Base-by-base conservation (phyloP, 2,113 vertebrate genomes). In the Grammomys surdaster region DNA sequence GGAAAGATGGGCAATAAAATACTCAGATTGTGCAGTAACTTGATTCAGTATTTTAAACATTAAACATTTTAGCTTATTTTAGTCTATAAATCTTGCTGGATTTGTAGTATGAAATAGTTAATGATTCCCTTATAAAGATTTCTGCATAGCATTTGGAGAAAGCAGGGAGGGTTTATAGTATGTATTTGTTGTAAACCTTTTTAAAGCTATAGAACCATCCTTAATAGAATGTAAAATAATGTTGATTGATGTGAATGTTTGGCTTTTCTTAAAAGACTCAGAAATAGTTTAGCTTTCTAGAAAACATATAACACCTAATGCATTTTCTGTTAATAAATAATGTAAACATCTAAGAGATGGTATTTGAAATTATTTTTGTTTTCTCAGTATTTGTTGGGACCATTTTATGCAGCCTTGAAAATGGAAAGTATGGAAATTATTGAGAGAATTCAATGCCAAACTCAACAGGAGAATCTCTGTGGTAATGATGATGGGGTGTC, bases 321-420 rank as follows among this genome's bases (percentile, higher is more conserved):
- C 26, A 69, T 86, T 96, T 96, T 94, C 36, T 86, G n/a, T 36
- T n/a, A 91, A 14, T 93, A 54, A 94, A 51, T 89, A 88, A 78
- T 84, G 22, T 86, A 90, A 88, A 80, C 56, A 72, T 67, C n/a
- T 97, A 89, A 92, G 84, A 90, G 58, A 73, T 48, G 17, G 48
- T 80, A 91, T 94, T 92, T 95, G 2, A 60, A 96, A 86, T 97
- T 95, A 81, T 95, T 94, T 98, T 97, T 98, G 48, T 94, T 97
- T 96, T 98, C 76, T 58, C 97, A 99, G 99, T 99, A 99, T 87
- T 98, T 99, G 31, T 98, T 99, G 96, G 99, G 98, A 24, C 99
- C 99, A 77, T 98, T 99, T 93, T 99, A 98, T 96, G 97, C 98
- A n/a, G 99, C 98, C 0, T 97, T 99, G 46, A 99, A 98, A 98